Evolutionary conservation across 2,113 vertebrate genomes (phyloP), one percentile per base, ranked within the genome.

Genomic region (Rhinolophus sinicus): DNA sequence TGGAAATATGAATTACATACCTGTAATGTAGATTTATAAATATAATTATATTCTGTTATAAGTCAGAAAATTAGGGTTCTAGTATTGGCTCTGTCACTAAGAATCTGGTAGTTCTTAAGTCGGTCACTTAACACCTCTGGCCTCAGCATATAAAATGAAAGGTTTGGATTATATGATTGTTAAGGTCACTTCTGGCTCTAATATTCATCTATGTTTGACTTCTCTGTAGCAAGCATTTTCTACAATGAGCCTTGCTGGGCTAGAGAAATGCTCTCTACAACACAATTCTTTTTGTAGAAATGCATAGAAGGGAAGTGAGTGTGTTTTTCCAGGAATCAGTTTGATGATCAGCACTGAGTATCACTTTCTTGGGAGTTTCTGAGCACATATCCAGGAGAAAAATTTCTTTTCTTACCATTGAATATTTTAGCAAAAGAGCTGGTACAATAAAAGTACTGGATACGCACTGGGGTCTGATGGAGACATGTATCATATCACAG

Each of bases 281-380:
- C 26, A 47, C 1, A 92, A 30, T 67, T 95, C n/a, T 72, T 64
- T 80, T 96, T 92, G 72, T 64, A 54, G 62, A 95, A 96, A 87
- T 38, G 5, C 11, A 40, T n/a, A 73, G 7, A 15, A 85, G 12
- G 50, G n/a, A 88, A 94, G 33, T 44, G 16, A 96, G 18, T 2
- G 58, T 88, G 87, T 85, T n/a, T 72, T 77, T 28, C 33, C 8
- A 89, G 83, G 64, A 96, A 73, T 77, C n/a, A 18, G 35, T 86
- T 89, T 78, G 52, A 56, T 92, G 67, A 13, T 67, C 64, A 86
- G 35, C 14, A 73, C 19, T 62, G 19, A 76, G 8, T 76, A 35
- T 56, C 28, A 77, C 24, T 67, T 94, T 95, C 40, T 56, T 86
- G 26, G 60, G 47, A 78, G 93, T 83, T 82, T 93, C 47, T 72